Base-by-base conservation (phyloP, 2,888 invertebrate genomes). In the Drosophila recens region DNA sequence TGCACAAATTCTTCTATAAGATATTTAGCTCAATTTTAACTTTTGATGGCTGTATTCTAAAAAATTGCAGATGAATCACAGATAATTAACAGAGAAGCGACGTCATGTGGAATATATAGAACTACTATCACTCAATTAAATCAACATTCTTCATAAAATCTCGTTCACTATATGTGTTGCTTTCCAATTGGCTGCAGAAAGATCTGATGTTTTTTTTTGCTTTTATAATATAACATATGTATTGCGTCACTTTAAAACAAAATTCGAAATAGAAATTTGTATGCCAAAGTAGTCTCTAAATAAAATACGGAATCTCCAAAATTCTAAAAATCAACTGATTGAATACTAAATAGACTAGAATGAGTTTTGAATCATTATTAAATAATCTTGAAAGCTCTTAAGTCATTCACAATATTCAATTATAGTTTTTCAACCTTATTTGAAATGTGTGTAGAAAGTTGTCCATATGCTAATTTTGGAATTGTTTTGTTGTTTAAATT, bases 321-420 rank as follows among this genome's bases (percentile, higher is more conserved):
- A 49, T 17, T 15, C 17, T 5, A 23, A 20, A 51, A 8, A 5
- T 0, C 8, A 52, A 13, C 11, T 11, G 4, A 49, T 49, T 8
- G 42, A 33, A 30, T 56, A n/a, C 33, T 23, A 34, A 43, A 43
- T 34, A n/a, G 42, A 20, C 42, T 33, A 20, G 9, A 34, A 10
- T 45, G 33, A n/a, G 11, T 34, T 58, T 48, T 58, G 58, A 58
- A 38, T 38, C 48, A 48, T 48, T 42, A 30, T 54, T 58, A 48
- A 38, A 27, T 38, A 58, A 48, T 48, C 17, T 38, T 13, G 23
- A 27, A 23, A 34, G 0, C 11, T 27, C 36, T 58, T 58, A 38
- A 58, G 17, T 48, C 57, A 46, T 36, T 15, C 15, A 20, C 4
- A n/a, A n/a, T 36, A 6, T 34, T 13, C 36, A 57, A 36, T 57